Percentiles rank a stretch among this genome's conserved stretches.
Conservation (phyloP, 2,888 invertebrate genomes). For the Cylindroiulus punctatus region DNA sequence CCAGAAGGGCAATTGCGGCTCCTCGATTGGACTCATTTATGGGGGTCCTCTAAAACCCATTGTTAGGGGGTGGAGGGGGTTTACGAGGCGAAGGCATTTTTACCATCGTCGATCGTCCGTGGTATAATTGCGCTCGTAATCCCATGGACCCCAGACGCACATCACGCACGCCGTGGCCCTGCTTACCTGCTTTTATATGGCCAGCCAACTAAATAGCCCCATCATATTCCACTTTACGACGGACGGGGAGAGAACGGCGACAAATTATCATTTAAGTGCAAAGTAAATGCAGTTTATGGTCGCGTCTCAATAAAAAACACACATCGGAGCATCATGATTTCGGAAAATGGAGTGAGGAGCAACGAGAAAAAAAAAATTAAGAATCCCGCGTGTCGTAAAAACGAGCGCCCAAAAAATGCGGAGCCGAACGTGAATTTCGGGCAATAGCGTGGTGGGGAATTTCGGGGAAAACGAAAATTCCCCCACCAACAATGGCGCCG, state of each 20-base stretch:
- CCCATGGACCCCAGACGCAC: not conserved
- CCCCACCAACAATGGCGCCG: too few species aligned
- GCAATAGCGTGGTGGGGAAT: not conserved
- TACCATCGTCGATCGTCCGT: slow-evolving; percentile 11
- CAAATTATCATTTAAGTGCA: slow-evolving; percentile 13
- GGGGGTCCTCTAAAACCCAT: not conserved
- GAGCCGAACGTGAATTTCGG: not conserved
- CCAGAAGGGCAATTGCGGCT: not conserved
- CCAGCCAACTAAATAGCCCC: not conserved
- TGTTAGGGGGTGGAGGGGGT: not conserved
- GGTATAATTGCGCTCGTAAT: not conserved
- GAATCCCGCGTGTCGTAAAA: not conserved
- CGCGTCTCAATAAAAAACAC: slow-evolving; percentile 27
- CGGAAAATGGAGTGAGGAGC: not conserved
- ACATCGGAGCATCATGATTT: slow-evolving; percentile 27
- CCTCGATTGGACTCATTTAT: not conserved
- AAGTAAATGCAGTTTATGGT: slow-evolving; percentile 32
- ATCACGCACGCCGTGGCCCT: not conserved
- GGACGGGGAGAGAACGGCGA: slow-evolving; percentile 4
- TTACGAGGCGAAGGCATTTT: slow-evolving; percentile 27
- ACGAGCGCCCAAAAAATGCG: not conserved
- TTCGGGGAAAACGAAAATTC: too few species aligned
- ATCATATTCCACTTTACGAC: slow-evolving; percentile 15
- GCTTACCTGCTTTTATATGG: slow-evolving; percentile 7
- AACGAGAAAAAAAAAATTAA: not conserved